Evolutionary conservation across 2,888 invertebrate genomes (phyloP), one percentile per base, ranked within the genome.

Genomic region (Drosophila neutralis): DNA sequence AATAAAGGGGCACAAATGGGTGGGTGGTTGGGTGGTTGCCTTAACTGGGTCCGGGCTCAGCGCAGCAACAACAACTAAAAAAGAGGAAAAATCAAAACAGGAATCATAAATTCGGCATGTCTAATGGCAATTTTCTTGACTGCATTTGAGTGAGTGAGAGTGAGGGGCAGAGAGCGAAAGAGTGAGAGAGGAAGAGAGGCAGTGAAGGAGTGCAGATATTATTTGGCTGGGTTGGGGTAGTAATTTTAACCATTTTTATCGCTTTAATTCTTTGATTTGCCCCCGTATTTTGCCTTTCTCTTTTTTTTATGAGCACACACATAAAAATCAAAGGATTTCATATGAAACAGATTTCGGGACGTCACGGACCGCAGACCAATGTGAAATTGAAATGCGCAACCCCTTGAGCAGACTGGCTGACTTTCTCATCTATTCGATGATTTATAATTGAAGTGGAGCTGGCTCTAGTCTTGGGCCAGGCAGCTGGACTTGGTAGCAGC

Each of bases 71-170:
- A 48, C 51, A 61, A 58, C 45, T 24, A 40, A 56, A 36, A 54
- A 33, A 61, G 64, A 73, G 54, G 42, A 66, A 73, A 86, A 87
- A 87, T 90, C 91, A 91, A 89, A 91, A 82, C 86, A 84, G 81
- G 81, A 87, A 85, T 89, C 91, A 91, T 91, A 90, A 91, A 91
- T 90, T 91, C 83, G 91, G 82, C 90, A 90, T 91, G 90, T 91
- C 91, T 91, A 90, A 90, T 90, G 91, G 83, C 82, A 90, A 80
- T 80, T 82, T 87, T 69, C 69, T 76, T 69, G 68, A 53, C 33
- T 67, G n/a, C 56, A 68, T 31, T 36, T 21, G 33, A 35, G 33
- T 38, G 27, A 49, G 48, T 38, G 57, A 31, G 29, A 11, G 31
- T 24, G 45, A 31, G 40, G n/a, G 51, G 38, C 33, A 33, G 10